Evolutionary conservation across 2,797 vertebrate genomes (phyloP).

Genomic region (Halcyon chelicuti): DNA sequence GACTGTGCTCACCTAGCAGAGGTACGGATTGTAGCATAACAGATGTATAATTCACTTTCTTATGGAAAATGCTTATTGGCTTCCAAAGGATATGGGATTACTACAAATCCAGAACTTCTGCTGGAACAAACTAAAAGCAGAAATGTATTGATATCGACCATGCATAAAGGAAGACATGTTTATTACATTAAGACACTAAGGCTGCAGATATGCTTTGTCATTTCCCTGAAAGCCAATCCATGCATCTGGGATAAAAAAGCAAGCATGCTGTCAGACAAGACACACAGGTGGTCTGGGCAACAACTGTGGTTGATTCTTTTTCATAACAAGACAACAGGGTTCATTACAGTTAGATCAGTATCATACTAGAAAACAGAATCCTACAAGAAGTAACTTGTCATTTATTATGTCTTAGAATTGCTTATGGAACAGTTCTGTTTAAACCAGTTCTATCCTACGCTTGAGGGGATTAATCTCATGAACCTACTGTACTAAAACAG

Average conservation of each 20-base stretch:
- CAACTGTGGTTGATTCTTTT: background rate
- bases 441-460: background rate
- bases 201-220: background rate
- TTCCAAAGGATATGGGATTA: background rate
- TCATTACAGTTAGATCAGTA: slow-evolving; percentile 67
- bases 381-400: slow-evolving; percentile 31
- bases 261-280: background rate
- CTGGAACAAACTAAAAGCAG: background rate
- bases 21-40: background rate
- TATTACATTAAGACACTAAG: background rate
- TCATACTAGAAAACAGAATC: slow-evolving; percentile 8
- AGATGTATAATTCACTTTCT: background rate
- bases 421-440: background rate
- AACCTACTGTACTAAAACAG: background rate
- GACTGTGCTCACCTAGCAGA: background rate
- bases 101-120: background rate
- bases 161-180: background rate
- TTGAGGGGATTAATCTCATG: background rate
- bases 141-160: background rate
- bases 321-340: slow-evolving; percentile 20
- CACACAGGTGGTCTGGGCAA: slow-evolving; percentile 9
- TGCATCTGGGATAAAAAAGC: background rate
- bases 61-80: background rate
- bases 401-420: slow-evolving; percentile 36
- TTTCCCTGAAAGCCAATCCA: background rate